Evolutionary conservation across 2,888 invertebrate genomes (phyloP).

Genomic region (Heliconius erato): DNA sequence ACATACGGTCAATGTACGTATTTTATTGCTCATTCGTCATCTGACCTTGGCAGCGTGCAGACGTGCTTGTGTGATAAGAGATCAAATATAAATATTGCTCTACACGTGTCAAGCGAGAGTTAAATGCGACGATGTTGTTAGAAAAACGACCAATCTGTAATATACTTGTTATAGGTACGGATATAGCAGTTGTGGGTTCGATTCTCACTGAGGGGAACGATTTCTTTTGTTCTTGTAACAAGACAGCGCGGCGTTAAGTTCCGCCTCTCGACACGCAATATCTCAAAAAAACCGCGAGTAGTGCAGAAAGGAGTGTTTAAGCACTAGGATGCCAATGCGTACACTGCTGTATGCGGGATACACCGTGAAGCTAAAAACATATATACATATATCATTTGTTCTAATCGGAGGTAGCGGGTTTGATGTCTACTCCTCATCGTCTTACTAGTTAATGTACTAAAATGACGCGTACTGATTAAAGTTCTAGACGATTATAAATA

Average conservation of each 20-base stretch:
- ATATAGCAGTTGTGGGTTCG: neutral
- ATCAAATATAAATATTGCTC: constrained; percentile 40
- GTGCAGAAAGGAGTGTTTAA: too few species aligned
- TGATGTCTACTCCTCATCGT: neutral
- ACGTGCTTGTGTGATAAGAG: constrained; percentile 22
- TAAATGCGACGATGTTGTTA: neutral
- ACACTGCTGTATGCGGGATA: too few species aligned
- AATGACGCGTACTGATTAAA: neutral
- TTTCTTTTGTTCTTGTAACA: too few species aligned
- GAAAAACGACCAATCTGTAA: neutral
- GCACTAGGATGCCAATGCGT: too few species aligned
- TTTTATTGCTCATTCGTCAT: constrained; percentile 32
- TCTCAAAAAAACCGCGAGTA: too few species aligned
- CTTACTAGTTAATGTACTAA: neutral
- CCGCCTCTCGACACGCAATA: too few species aligned
- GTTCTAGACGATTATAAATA: neutral
- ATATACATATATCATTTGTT: too few species aligned
- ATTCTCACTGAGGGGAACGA: neutral
- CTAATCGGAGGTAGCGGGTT: too few species aligned
- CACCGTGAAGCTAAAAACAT: too few species aligned
- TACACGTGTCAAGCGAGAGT: constrained; percentile 27
- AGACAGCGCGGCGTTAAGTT: too few species aligned
- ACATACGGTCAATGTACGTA: constrained; percentile 36
- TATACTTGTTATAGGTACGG: neutral
- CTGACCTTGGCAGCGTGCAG: constrained; percentile 41